Evolutionary conservation across 2,888 invertebrate species (phyloP).

Genomic region (Gortyna flavago): DNA sequence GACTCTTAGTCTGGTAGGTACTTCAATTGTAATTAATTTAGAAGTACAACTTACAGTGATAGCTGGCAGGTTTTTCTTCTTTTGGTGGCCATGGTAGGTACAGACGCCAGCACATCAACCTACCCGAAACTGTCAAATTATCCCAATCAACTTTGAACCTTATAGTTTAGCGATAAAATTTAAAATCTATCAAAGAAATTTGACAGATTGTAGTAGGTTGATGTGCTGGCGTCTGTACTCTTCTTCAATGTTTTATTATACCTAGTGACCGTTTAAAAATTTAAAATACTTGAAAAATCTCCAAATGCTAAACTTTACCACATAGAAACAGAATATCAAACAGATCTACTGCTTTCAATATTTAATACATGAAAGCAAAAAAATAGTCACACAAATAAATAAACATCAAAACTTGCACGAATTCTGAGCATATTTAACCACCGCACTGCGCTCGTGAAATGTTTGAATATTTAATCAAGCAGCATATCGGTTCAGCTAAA

Average conservation of each 20-base stretch:
- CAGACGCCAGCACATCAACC: no score
- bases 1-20: neutral
- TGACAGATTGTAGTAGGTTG: no score
- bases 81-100: no score
- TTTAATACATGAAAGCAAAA: neutral
- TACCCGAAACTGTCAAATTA: no score
- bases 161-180: no score
- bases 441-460: slow-evolving; percentile 31
- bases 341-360: neutral
- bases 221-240: no score
- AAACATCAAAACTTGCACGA: slow-evolving; percentile 12
- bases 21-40: neutral
- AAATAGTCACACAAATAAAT: slow-evolving; percentile 3
- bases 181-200: no score
- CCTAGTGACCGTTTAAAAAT: no score
- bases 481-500: slow-evolving; percentile 47
- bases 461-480: slow-evolving; percentile 59
- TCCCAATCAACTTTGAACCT: no score
- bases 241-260: no score
- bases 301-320: neutral
- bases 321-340: neutral
- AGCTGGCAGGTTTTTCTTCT: no score
- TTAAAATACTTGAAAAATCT: neutral
- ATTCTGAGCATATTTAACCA: slow-evolving; percentile 40
- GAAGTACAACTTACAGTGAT: neutral